Percentiles rank a stretch among this genome's conserved stretches.
phyloP scores from a whole-genome alignment of 2,113 vertebrate species.

The Mellivora capensis region DNA sequence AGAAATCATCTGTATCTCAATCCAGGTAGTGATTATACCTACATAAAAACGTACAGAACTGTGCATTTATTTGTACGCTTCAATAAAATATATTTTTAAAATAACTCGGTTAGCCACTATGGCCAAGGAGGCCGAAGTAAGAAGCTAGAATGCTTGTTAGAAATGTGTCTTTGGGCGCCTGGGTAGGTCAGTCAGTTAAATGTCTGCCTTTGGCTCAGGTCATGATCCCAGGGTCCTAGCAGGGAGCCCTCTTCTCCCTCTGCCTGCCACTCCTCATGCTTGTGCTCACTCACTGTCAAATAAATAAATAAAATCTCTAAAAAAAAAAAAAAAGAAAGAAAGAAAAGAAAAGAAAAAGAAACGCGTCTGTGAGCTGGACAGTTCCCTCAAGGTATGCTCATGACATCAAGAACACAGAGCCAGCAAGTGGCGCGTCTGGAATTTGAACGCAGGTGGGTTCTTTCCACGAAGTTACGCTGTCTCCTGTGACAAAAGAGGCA shows the following conservation, averaged over 20 bases:
- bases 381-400: background rate
- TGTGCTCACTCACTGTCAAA: background rate
- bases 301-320: background rate
- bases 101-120: background rate
- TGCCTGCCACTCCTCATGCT: background rate
- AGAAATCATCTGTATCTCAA: background rate
- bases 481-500: background rate
- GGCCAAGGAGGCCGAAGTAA: background rate
- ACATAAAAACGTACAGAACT: background rate
- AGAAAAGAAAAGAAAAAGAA: background rate
- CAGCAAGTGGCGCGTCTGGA: background rate
- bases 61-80: background rate
- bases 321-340: no score
- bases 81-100: background rate
- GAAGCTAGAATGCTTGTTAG: background rate
- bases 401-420: background rate
- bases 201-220: background rate
- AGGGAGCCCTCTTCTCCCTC: background rate
- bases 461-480: background rate
- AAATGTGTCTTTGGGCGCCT: background rate
- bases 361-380: background rate
- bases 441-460: background rate
- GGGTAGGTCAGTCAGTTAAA: background rate
- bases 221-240: background rate
- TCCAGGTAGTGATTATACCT: background rate